Evolutionary conservation across 64 coral and sea anemone genomes (phyloP).

Genomic region (Montipora sp.): DNA sequence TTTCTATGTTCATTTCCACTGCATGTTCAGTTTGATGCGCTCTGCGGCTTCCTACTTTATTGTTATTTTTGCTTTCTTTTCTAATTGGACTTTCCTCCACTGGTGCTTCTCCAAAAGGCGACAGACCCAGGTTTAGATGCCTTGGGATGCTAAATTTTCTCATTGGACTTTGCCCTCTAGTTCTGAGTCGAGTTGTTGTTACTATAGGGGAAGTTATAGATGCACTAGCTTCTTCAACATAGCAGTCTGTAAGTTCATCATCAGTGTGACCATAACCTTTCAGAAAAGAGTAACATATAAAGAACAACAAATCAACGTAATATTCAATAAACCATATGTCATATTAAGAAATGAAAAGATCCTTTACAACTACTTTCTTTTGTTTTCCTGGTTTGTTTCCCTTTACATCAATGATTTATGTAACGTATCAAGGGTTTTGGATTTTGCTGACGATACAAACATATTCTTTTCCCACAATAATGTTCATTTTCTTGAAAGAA

Average conservation of each 20-base stretch:
- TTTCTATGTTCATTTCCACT: not conserved
- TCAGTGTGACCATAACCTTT: not conserved
- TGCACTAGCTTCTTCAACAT: not conserved
- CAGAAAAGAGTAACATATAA: not conserved
- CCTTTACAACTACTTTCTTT: no score
- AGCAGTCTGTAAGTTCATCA: slow-evolving; percentile 8
- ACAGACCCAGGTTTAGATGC: not conserved
- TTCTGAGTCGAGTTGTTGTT: not conserved
- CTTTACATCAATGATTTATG: no score
- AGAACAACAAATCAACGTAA: not conserved
- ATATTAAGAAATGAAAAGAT: no score
- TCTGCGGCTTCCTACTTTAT: not conserved
- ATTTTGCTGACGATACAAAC: no score
- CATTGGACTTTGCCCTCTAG: not conserved
- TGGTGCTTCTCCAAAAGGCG: not conserved
- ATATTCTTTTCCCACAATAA: no score
- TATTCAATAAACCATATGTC: not conserved
- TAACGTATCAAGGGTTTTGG: no score
- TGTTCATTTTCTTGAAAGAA: no score
- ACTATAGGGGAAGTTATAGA: not conserved
- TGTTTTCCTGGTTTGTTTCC: no score
- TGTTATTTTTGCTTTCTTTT: not conserved
- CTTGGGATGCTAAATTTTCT: not conserved
- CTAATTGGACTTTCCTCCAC: not conserved
- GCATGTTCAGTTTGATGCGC: not conserved